Conservation (phyloP, 2,797 vertebrate genomes). For the Neoniphon sammara region DNA sequence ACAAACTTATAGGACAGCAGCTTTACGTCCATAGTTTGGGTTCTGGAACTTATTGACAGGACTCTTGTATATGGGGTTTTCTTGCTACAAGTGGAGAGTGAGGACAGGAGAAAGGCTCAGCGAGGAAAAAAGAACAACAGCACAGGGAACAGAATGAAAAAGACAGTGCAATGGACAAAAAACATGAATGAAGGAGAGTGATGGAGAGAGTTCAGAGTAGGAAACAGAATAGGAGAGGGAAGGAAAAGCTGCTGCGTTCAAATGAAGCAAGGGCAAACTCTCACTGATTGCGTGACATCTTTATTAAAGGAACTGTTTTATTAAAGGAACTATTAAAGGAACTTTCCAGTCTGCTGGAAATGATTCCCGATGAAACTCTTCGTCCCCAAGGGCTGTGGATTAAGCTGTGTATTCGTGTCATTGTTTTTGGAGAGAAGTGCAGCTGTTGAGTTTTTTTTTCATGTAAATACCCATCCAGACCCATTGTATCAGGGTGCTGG, state of each 20-base stretch:
- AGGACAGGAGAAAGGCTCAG: conserved; percentile 58
- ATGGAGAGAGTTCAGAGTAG: conserved; percentile 22
- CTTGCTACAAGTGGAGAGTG: conserved; percentile 88
- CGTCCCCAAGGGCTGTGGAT: no score
- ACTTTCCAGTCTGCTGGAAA: no score
- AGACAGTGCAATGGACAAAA: conserved; percentile 73
- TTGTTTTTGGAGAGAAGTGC: no score
- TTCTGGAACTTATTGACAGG: conserved; percentile 99
- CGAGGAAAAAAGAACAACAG: conserved; percentile 35
- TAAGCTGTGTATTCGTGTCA: no score
- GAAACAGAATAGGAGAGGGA: conserved; percentile 10
- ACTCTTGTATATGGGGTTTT: conserved; percentile 99
- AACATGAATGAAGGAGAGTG: conserved; percentile 5
- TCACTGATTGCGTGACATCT: background rate
- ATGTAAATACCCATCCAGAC: no score
- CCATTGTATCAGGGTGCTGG: no score
- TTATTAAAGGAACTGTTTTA: background rate
- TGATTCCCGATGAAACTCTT: no score
- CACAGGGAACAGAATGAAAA: conserved; percentile 73
- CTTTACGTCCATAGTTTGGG: conserved; percentile 98
- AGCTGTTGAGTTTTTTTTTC: no score
- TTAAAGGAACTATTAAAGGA: background rate
- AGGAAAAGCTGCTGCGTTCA: background rate
- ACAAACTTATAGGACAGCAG: conserved; percentile 95
- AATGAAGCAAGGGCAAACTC: background rate